Evolutionary conservation across 2,797 vertebrate species (phyloP).

Genomic region (Galago senegalensis): DNA sequence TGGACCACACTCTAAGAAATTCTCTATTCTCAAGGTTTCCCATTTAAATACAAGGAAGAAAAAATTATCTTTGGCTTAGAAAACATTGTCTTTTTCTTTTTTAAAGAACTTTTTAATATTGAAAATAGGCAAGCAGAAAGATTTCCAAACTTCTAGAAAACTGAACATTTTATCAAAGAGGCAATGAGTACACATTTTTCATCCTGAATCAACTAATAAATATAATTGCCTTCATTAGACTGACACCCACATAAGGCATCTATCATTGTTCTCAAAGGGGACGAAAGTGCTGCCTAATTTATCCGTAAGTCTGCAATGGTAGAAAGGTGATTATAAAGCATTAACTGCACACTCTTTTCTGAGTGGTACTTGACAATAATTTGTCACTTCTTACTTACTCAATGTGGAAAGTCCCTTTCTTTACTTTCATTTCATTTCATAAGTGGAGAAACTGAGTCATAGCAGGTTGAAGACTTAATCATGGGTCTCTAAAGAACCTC

Average conservation of each 20-base stretch:
- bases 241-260: conserved; percentile 46
- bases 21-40: conserved; percentile 56
- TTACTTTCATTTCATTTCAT: conserved; percentile 26
- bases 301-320: conserved; percentile 53
- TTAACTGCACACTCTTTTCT: conserved; percentile 32
- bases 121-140: conserved; percentile 54
- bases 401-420: background rate
- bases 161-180: conserved; percentile 53
- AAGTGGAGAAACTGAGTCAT: background rate
- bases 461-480: background rate
- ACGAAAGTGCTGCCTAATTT: conserved; percentile 61
- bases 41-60: conserved; percentile 62
- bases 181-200: conserved; percentile 66
- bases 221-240: conserved; percentile 59
- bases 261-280: conserved; percentile 45
- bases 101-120: conserved; percentile 33
- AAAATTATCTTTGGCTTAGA: conserved; percentile 57
- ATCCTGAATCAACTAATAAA: conserved; percentile 48
- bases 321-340: conserved; percentile 62
- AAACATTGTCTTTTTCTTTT: conserved; percentile 62
- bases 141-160: conserved; percentile 62
- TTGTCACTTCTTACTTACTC: background rate
- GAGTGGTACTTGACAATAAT: conserved; percentile 45
- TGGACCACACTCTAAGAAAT: conserved; percentile 48
- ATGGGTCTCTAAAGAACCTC: background rate